Evolutionary conservation across 2,113 vertebrate species (phyloP).

Genomic region (Cygnus atratus): DNA sequence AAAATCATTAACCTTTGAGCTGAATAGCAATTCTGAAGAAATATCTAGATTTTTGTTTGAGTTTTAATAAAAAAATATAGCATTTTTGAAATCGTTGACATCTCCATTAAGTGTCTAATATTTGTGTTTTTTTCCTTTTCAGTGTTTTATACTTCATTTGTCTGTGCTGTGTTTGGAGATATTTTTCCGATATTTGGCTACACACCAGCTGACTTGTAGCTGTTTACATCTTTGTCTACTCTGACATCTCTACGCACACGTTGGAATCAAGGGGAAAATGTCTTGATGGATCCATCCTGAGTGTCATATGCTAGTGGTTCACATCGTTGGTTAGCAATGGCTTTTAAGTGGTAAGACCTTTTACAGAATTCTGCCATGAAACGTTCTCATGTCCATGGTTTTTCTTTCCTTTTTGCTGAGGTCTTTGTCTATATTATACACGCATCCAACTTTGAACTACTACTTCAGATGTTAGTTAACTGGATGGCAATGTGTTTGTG

Average conservation of each 20-base stretch:
- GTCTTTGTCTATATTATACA: neutral
- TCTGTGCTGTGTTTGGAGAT: conserved; percentile 13
- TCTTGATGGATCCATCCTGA: conserved; percentile 70
- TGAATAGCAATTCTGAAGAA: neutral
- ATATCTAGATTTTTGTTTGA: neutral
- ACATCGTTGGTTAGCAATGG: conserved; percentile 54
- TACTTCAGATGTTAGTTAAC: neutral
- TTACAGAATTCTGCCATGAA: neutral
- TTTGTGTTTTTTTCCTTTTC: neutral
- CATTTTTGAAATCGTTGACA: neutral
- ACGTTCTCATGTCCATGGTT: neutral
- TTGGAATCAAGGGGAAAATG: conserved; percentile 30
- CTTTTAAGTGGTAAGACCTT: conserved; percentile 76
- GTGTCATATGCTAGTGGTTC: conserved; percentile 15
- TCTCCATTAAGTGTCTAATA: neutral
- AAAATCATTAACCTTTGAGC: neutral
- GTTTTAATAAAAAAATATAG: neutral
- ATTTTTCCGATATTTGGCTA: neutral
- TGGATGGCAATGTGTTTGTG: neutral
- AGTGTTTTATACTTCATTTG: conserved; percentile 35
- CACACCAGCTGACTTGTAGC: neutral
- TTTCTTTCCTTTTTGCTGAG: neutral
- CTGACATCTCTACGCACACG: conserved; percentile 7
- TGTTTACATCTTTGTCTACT: conserved; percentile 14
- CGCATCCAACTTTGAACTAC: neutral